Percentiles rank a stretch among this genome's conserved stretches.
phyloP scores from a whole-genome alignment of 2,113 vertebrate genomes.

The Myodes glareolus region DNA sequence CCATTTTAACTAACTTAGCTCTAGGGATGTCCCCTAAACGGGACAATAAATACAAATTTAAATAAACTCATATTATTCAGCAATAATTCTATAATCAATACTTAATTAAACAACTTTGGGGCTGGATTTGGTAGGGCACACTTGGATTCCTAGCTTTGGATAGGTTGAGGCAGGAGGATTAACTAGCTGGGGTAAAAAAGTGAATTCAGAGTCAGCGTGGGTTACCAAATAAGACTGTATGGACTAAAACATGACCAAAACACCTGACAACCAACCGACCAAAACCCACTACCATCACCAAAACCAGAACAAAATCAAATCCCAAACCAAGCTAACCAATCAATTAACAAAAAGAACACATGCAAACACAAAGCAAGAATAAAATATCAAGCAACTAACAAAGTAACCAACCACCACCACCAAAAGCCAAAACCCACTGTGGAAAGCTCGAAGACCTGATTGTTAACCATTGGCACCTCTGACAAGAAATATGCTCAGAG shows the following conservation, averaged over 20 bases:
- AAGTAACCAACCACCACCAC: not conserved
- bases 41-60: conserved; percentile 23
- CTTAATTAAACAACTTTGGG: not conserved
- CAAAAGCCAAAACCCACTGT: not conserved
- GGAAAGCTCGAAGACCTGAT: conserved; percentile 60
- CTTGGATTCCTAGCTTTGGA: not conserved
- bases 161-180: not conserved
- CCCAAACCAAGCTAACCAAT: not conserved
- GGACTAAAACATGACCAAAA: not conserved
- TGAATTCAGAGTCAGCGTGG: not conserved
- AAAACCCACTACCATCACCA: not conserved
- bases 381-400: not conserved
- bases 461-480: not conserved
- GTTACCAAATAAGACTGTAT: not conserved
- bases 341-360: not conserved
- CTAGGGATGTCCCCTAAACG: conserved; percentile 39
- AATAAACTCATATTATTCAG: not conserved
- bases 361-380: not conserved
- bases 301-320: not conserved
- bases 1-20: conserved; percentile 63
- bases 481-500: conserved; percentile 49
- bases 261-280: not conserved
- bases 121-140: not conserved
- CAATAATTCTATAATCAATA: conserved; percentile 22
- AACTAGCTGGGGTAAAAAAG: not conserved